phyloP scores from a whole-genome alignment of 2,113 vertebrate species.

The Salminus brasiliensis region DNA sequence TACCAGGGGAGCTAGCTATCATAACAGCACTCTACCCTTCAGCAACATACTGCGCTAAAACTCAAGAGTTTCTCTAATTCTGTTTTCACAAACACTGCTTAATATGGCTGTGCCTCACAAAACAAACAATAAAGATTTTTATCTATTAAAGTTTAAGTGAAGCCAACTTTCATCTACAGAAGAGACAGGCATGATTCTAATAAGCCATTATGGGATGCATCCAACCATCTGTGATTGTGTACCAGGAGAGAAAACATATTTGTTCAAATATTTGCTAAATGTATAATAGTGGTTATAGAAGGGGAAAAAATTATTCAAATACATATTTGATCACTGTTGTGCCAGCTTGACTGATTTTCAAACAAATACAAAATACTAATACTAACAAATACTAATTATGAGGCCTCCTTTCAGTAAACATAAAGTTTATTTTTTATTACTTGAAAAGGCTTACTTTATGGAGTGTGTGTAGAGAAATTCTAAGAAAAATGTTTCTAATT shows the following conservation, averaged over 20 bases:
- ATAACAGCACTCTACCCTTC: constrained; percentile 11
- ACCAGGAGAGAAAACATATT: background rate
- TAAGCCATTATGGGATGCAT: background rate
- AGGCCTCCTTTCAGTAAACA: no score
- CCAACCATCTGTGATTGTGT: background rate
- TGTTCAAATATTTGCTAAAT: background rate
- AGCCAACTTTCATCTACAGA: background rate
- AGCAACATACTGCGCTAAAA: background rate
- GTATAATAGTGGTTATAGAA: no score
- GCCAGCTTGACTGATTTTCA: no score
- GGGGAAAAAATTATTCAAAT: no score
- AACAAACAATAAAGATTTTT: background rate
- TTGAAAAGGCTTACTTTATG: no score
- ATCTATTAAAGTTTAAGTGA: no score
- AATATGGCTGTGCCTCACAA: background rate
- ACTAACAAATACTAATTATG: no score
- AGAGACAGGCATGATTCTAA: background rate
- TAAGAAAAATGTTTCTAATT: no score
- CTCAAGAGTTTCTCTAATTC: background rate
- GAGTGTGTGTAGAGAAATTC: no score
- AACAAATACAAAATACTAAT: no score
- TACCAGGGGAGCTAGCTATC: background rate
- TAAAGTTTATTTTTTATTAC: no score
- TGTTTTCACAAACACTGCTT: background rate
- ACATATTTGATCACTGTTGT: no score